These are phyloP conservation scores for Palaemon carinicauda DNA, from an alignment of 1,140 invertebrate species.

Conservation along the genomic window DNA sequence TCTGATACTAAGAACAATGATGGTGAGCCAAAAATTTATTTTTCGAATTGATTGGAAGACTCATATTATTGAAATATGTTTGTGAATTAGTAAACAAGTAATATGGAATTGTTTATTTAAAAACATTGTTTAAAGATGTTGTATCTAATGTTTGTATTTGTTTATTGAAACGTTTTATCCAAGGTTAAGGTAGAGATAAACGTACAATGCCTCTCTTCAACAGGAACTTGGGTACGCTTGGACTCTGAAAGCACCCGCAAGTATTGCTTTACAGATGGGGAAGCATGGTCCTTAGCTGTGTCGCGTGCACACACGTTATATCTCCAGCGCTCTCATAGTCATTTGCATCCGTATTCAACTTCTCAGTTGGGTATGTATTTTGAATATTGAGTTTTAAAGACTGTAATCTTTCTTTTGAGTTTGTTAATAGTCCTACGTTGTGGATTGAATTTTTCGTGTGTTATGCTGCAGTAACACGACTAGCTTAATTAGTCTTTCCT, in stretches of 20 bases:
- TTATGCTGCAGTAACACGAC: no score
- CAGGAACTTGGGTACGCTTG: slow-evolving; percentile 73
- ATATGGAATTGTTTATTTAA: no score
- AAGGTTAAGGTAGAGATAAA: no score
- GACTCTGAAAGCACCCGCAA: slow-evolving; percentile 72
- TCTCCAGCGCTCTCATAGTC: slow-evolving; percentile 68
- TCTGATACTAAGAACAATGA: slow-evolving; percentile 67
- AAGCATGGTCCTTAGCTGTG: slow-evolving; percentile 81
- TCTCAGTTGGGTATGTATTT: neutral
- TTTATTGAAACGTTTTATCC: no score
- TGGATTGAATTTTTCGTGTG: neutral
- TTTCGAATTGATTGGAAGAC: no score
- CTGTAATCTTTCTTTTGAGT: neutral
- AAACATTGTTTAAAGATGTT: no score
- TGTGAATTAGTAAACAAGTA: no score
- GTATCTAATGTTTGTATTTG: no score
- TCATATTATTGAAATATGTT: no score
- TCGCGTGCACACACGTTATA: slow-evolving; percentile 76
- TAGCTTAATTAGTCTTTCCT: no score
- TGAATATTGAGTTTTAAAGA: neutral
- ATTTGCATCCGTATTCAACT: slow-evolving; percentile 31
- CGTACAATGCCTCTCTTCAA: neutral
- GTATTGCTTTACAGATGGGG: slow-evolving; percentile 76
- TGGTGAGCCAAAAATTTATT: slow-evolving; percentile 14
- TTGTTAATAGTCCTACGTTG: neutral